Conservation (phyloP, 35 echinoderm and acorn worm species). For the Apostichopus californicus region DNA sequence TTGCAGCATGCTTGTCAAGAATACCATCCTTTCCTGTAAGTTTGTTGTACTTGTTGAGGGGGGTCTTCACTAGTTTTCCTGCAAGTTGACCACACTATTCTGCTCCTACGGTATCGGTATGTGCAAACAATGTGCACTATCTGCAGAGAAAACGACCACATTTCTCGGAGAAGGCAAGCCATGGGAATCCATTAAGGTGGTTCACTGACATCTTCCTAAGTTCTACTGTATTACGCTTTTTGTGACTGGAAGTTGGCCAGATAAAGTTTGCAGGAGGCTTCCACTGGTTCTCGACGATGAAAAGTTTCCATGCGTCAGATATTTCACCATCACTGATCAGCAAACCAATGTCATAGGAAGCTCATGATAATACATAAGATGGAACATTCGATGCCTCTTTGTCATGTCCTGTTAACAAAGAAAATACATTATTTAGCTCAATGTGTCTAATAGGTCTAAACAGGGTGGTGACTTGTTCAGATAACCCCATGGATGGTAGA, state of each 20-base stretch:
- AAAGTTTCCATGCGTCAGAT: conserved; percentile 8
- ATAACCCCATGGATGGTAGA: too few species aligned
- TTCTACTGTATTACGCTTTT: neutral
- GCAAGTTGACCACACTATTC: too few species aligned
- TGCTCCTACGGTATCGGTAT: too few species aligned
- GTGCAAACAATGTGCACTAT: too few species aligned
- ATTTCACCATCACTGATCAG: conserved; percentile 12
- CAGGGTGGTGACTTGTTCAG: too few species aligned
- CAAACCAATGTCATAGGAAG: conserved; percentile 15
- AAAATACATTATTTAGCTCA: neutral
- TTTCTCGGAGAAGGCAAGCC: too few species aligned
- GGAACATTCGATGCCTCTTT: neutral
- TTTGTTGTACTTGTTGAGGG: too few species aligned
- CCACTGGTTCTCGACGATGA: neutral
- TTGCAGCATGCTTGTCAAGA: too few species aligned
- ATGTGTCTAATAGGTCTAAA: too few species aligned
- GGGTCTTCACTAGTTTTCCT: too few species aligned
- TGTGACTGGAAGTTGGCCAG: conserved; percentile 31
- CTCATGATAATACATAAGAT: neutral
- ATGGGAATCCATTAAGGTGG: neutral
- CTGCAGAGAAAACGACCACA: too few species aligned
- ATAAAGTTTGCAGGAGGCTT: neutral
- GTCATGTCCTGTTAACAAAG: neutral
- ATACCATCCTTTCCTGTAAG: too few species aligned
- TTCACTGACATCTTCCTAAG: neutral